Percentiles rank a stretch among this genome's conserved stretches.
phyloP scores from a whole-genome alignment of 2,797 vertebrate species.

The Sebastes nivosus region DNA sequence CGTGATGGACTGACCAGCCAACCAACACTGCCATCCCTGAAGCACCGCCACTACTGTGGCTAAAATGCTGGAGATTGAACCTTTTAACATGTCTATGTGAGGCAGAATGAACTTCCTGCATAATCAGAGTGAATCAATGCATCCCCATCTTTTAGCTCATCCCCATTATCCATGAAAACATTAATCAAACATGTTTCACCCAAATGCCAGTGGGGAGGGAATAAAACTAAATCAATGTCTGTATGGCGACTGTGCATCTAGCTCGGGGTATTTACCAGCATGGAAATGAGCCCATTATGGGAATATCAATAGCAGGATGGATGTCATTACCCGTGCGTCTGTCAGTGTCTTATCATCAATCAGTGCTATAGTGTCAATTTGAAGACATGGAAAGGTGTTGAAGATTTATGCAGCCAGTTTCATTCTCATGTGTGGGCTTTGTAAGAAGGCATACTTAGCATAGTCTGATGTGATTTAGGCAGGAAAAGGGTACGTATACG shows the following conservation, averaged over 20 bases:
- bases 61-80: neutral
- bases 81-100: neutral
- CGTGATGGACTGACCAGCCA: neutral
- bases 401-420: conserved; percentile 1
- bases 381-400: neutral
- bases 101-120: neutral
- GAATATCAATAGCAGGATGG: conserved; percentile 47
- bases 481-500: neutral
- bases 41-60: neutral
- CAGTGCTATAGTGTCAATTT: neutral
- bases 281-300: conserved; percentile 48
- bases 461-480: neutral
- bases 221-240: conserved; percentile 44
- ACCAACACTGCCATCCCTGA: neutral
- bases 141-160: neutral
- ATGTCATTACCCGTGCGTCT: conserved; percentile 27
- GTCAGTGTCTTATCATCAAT: conserved; percentile 22
- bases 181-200: conserved; percentile 37
- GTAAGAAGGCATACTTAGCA: neutral
- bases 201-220: conserved; percentile 30
- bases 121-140: conserved; percentile 23
- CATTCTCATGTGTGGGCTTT: neutral
- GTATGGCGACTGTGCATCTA: conserved; percentile 23
- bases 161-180: conserved; percentile 26
- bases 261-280: conserved; percentile 26